Evolutionary conservation across 2,113 vertebrate genomes (phyloP).

Genomic region (Cepphus grylle): DNA sequence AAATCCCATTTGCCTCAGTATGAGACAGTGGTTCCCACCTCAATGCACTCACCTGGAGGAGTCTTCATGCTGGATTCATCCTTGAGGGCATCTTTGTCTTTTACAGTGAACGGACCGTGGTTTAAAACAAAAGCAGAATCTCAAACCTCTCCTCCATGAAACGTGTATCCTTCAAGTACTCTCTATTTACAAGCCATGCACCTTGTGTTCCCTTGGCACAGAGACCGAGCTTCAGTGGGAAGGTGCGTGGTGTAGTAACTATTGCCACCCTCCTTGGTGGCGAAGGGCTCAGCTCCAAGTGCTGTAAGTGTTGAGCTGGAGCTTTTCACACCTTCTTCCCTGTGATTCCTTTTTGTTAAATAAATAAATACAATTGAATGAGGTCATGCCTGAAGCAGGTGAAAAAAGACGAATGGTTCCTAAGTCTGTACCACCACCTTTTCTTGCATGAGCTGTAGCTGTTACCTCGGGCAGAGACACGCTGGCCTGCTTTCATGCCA

Average conservation of each 20-base stretch:
- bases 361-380: neutral
- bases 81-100: neutral
- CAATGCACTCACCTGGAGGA: neutral
- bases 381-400: neutral
- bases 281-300: neutral
- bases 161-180: neutral
- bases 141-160: neutral
- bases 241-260: neutral
- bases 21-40: neutral
- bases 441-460: neutral
- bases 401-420: neutral
- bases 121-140: neutral
- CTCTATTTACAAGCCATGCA: neutral
- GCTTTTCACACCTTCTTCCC: neutral
- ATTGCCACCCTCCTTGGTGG: neutral
- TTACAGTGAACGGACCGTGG: neutral
- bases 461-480: neutral
- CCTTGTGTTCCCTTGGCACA: neutral
- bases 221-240: neutral
- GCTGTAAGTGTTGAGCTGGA: neutral
- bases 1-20: neutral
- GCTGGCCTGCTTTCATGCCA: neutral
- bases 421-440: neutral
- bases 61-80: neutral
- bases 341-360: neutral